Percentiles rank a stretch among this genome's conserved stretches.
These are phyloP conservation scores for Capreolus pygargus DNA, from an alignment of 2,113 vertebrate species.

Conservation along the genomic window DNA sequence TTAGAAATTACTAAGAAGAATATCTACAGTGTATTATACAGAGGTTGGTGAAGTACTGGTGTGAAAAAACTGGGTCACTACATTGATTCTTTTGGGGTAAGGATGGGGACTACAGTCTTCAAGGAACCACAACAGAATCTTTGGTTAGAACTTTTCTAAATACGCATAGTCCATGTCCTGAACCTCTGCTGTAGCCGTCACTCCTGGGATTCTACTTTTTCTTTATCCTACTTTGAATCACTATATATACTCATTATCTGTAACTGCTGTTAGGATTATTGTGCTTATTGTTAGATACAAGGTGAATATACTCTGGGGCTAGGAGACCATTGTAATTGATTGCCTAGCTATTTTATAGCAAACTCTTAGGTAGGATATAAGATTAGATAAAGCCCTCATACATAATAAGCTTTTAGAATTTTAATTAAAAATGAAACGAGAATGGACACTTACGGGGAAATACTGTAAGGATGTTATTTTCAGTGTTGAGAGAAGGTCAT, in stretches of 20 bases:
- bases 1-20: not conserved
- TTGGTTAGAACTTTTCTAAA: not conserved
- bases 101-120: not conserved
- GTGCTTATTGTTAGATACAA: not conserved
- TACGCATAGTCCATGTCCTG: not conserved
- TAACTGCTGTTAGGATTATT: not conserved
- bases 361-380: not conserved
- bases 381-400: not conserved
- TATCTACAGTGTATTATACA: not conserved
- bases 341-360: not conserved
- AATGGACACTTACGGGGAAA: not conserved
- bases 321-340: not conserved
- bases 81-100: not conserved
- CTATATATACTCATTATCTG: not conserved
- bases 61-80: not conserved
- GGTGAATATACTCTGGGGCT: not conserved
- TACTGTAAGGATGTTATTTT: not conserved
- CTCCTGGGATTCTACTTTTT: not conserved
- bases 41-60: not conserved
- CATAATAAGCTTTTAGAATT: constrained; percentile 17
- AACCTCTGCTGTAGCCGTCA: not conserved
- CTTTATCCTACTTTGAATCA: not conserved
- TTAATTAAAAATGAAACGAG: constrained; percentile 18
- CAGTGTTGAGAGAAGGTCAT: constrained; percentile 14
- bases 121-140: not conserved